Percentiles rank a stretch among this genome's conserved stretches.
Evolutionary conservation across 2,797 vertebrate genomes (phyloP).

Genomic region (Carapus acus): DNA sequence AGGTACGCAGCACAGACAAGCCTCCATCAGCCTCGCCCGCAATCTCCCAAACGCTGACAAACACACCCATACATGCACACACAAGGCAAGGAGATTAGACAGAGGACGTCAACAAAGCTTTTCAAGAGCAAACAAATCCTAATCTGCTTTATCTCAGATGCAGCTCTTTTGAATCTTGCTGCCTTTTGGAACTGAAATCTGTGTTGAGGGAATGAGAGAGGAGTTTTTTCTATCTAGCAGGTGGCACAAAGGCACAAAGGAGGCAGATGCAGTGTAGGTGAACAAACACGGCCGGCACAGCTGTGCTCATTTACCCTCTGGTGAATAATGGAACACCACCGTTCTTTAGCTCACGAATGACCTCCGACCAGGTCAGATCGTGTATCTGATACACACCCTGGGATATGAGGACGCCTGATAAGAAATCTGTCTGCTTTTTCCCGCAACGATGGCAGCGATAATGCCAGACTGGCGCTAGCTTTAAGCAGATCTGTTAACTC

Average conservation of each 20-base stretch:
- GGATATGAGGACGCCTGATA: background rate
- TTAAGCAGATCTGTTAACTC: background rate
- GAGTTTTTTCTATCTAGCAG: conserved; percentile 13
- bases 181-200: background rate
- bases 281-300: conserved; percentile 43
- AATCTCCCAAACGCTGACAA: conserved; percentile 86
- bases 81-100: conserved; percentile 2
- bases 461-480: background rate
- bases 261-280: conserved; percentile 16
- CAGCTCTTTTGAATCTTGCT: conserved; percentile 8
- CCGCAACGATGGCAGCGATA: too few relatives aligned
- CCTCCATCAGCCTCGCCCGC: conserved; percentile 84
- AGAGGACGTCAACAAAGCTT: conserved; percentile 17
- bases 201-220: conserved; percentile 1
- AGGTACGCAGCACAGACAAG: conserved; percentile 85
- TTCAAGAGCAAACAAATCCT: conserved; percentile 15
- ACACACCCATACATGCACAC: conserved; percentile 14
- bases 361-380: too few relatives aligned
- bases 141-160: conserved; percentile 8
- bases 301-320: conserved; percentile 56
- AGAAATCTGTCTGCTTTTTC: background rate
- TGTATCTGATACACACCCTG: too few relatives aligned
- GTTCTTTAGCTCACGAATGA: background rate
- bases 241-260: conserved; percentile 10
- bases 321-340: conserved; percentile 45